phyloP scores from a whole-genome alignment of 1,140 invertebrate genomes.

The Cherax quadricarinatus region DNA sequence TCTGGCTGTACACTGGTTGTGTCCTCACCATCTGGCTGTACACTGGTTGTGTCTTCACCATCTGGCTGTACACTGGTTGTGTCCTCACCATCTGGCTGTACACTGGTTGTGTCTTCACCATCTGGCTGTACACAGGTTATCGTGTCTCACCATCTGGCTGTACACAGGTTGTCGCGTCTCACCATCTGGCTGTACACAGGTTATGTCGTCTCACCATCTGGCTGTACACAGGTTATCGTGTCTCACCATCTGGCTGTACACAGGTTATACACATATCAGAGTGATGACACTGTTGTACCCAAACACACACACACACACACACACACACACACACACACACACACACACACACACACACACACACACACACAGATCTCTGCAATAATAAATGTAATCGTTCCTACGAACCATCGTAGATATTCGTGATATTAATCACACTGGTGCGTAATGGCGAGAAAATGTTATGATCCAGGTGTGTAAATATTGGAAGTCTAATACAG shows the following conservation, averaged over 20 bases:
- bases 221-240: constrained; percentile 7
- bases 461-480: background rate
- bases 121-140: too few relatives aligned
- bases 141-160: too few relatives aligned
- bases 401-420: background rate
- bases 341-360: constrained; percentile 25
- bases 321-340: constrained; percentile 24
- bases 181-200: background rate
- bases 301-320: constrained; percentile 40
- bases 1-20: too few relatives aligned
- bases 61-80: too few relatives aligned
- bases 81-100: too few relatives aligned
- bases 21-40: too few relatives aligned
- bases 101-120: too few relatives aligned
- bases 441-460: constrained; percentile 35
- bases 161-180: too few relatives aligned
- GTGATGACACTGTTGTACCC: background rate
- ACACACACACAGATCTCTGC: constrained; percentile 19
- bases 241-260: background rate
- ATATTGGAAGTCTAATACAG: too few relatives aligned
- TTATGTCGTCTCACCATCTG: constrained; percentile 20
- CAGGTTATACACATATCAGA: constrained; percentile 23
- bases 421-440: background rate
- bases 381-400: background rate
- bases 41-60: too few relatives aligned